phyloP scores from a whole-genome alignment of 1,140 invertebrate genomes.

The Diabrotica undecimpunctata region DNA sequence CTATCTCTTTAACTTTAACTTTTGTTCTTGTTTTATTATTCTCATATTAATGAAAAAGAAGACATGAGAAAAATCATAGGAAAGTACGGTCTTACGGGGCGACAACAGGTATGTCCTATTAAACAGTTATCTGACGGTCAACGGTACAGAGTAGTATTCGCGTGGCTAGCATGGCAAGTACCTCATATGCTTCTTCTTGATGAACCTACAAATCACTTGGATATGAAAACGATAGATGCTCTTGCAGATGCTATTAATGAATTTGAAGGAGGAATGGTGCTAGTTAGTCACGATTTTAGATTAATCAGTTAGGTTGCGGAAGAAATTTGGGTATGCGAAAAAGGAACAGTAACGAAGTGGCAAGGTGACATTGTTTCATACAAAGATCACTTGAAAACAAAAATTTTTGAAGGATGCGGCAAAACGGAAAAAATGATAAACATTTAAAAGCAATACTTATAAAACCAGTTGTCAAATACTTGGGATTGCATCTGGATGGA shows the following conservation, averaged over 20 bases:
- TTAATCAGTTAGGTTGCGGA: slow-evolving; percentile 98
- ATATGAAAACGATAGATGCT: slow-evolving; percentile 99
- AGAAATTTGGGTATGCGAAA: slow-evolving; percentile 99
- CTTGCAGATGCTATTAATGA: slow-evolving; percentile 96
- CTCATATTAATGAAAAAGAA: slow-evolving; percentile 96
- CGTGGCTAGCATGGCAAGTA: slow-evolving; percentile 92
- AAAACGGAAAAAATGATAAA: slow-evolving; percentile 15
- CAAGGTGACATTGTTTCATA: slow-evolving; percentile 92
- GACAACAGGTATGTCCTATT: slow-evolving; percentile 95
- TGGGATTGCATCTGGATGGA: no score
- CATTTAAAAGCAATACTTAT: no score
- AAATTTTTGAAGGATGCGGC: slow-evolving; percentile 68
- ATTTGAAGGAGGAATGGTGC: slow-evolving; percentile 96
- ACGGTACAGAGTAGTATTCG: slow-evolving; percentile 96
- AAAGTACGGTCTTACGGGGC: slow-evolving; percentile 90
- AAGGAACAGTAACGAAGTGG: slow-evolving; percentile 95
- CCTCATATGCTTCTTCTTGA: slow-evolving; percentile 93
- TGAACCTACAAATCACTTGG: slow-evolving; percentile 98
- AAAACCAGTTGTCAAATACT: no score
- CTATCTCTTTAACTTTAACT: no score
- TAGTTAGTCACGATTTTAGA: slow-evolving; percentile 97
- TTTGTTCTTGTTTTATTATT: no score
- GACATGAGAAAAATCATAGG: slow-evolving; percentile 99
- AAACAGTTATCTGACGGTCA: slow-evolving; percentile 97
- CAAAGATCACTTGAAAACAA: slow-evolving; percentile 89